phyloP scores from a whole-genome alignment of 2,113 vertebrate species.

The Strix aluco region DNA sequence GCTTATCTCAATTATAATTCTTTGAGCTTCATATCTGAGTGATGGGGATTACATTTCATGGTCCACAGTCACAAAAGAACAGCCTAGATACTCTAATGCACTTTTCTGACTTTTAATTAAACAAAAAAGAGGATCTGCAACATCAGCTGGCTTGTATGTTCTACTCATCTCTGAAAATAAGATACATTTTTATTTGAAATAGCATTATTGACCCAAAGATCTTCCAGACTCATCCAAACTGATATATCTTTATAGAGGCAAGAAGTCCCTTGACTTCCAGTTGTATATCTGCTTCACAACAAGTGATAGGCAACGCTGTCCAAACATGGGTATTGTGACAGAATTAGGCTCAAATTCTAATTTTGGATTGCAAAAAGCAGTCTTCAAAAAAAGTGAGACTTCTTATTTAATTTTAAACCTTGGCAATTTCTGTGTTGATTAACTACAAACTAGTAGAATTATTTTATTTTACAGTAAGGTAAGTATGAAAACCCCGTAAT shows the following conservation, averaged over 20 bases:
- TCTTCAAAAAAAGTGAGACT: neutral
- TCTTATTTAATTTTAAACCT: neutral
- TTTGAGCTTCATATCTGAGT: neutral
- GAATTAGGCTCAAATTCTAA: neutral
- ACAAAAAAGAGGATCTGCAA: neutral
- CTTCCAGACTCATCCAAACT: neutral
- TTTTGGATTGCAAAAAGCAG: neutral
- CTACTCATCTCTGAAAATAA: neutral
- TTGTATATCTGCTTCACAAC: neutral
- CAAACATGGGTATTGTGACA: neutral
- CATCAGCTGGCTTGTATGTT: neutral
- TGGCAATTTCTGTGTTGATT: neutral
- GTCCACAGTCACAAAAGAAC: neutral
- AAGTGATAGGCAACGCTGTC: accelerated
- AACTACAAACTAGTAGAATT: neutral
- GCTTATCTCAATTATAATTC: neutral
- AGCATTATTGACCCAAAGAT: neutral
- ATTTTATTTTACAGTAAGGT: neutral
- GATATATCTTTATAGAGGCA: neutral
- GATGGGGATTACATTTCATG: neutral
- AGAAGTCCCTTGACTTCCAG: neutral
- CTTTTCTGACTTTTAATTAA: neutral
- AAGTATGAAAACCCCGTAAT: neutral
- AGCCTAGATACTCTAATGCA: neutral
- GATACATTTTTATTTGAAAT: neutral